Base-by-base conservation (phyloP, 2,113 vertebrate genomes). In the Ramphastos sulfuratus region DNA sequence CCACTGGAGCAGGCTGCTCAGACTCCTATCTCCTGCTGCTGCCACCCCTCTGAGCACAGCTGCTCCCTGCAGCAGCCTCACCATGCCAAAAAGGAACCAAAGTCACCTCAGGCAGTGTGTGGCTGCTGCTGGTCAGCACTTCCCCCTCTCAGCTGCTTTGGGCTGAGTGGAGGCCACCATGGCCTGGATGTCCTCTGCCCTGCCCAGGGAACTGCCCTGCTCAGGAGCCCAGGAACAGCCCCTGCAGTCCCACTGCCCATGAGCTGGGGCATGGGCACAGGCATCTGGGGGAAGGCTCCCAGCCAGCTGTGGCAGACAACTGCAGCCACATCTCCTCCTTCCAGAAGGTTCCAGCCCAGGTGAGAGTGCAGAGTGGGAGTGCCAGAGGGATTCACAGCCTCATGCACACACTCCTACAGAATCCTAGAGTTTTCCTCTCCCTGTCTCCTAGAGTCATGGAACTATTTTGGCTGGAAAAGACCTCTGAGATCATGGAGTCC, bases 181-280 rank as follows among this genome's bases (percentile, higher is more conserved):
- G 35, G 28, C 46, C 31, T 37, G 65, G 18, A 4, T 50, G 55
- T 27, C 27, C 88, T 5, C 15, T 7, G 15, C 15, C 52, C 54
- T 39, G 42, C 5, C 28, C 50, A 31, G 18, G 67, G 66, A 87
- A 12, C 27, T 8, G 8, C 61, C 44, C 35, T 21, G 16, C 7
- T 3, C 0, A 0, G 21, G 21, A 37, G 3, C 18, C 61, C 52
- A 3, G 3, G 16, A 4, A 4, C 70, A 9, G 42, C 14, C 42
- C 66, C 66, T 14, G 8, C 4, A 1, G 9, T 23, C 33, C 6
- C 0, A 0, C 59, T 54, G 65, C 15, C 60, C 31, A 3, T 5
- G 7, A 2, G 7, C n/a, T 11, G 52, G 72, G 77, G 44, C 0
- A 1, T 0, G 64, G 63, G 48, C 3, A 6, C n/a, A 17, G 42